Base-by-base conservation (phyloP, 2,113 vertebrate species). In the Spilogale gracilis region DNA sequence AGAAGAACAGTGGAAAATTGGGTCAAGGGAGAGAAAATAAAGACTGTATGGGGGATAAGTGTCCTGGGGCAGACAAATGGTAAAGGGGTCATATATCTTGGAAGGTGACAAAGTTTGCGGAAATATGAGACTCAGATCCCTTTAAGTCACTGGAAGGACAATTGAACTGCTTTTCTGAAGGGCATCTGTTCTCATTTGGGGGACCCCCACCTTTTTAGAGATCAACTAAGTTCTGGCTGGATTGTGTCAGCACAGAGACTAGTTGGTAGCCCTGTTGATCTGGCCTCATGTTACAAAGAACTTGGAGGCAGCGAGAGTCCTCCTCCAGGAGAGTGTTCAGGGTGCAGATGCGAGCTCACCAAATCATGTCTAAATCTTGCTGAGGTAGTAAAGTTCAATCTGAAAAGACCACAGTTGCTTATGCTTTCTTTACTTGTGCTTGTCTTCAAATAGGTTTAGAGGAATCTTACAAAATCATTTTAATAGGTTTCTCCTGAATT, bases 391-490 rank as follows among this genome's bases (percentile, higher is more conserved):
- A 80, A 67, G 30, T 73, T 86, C 43, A 91, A n/a, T n/a, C 18
- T 56, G n/a, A 58, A 94, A 85, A 83, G 45, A 73, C 5, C 38
- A 71, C 61, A 2, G 38, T 45, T 32, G 71, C 90, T 89, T 89
- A 16, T 76, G 32, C 9, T 88, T 93, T 71, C 92, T 56, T 73
- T 88, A 89, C 30, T 58, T 73, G 11, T 82, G 38, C 21, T 43
- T 89, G 32, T 89, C 50, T 86, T 96, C 43, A 63, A 89, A 97
- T 74, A 20, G 17, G 4, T 52, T 90, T 85, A 54, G 65, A 89
- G 96, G 30, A 81, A 30, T 84, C 43, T 84, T 91, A 65, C 12
- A 67, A 87, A n/a, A 89, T 71, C 54, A 67, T 83, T 96, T 95
- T 78, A 61, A 92, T 69, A 86, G 74, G 23, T 69, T 94, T 79